Conservation (phyloP, 37 sponge, comb jelly and placozoan genomes). For the Hexactinellida sp. region DNA sequence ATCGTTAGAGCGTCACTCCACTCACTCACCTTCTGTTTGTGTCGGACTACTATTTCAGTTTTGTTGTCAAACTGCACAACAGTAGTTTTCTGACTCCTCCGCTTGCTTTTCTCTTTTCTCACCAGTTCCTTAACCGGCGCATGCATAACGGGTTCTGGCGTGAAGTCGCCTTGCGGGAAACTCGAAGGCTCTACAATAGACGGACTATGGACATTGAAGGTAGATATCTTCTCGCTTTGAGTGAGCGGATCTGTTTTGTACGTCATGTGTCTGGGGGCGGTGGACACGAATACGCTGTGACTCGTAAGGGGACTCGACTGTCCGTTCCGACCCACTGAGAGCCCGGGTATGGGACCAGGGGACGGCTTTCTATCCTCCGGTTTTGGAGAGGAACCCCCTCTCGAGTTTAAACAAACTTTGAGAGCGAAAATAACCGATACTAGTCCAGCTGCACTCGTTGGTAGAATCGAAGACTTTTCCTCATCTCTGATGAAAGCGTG, state of each 20-base stretch:
- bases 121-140: background rate
- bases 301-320: background rate
- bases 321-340: background rate
- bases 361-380: background rate
- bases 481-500: constrained; percentile 61
- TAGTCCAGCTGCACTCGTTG: constrained; percentile 71
- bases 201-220: background rate
- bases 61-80: background rate
- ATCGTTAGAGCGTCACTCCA: background rate
- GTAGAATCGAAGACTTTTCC: constrained; percentile 55
- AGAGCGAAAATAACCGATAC: background rate
- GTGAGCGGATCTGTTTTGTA: background rate
- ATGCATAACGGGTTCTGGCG: background rate
- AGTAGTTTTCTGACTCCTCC: background rate
- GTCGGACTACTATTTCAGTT: background rate
- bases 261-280: background rate
- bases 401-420: background rate
- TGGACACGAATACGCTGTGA: background rate
- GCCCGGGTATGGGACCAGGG: background rate
- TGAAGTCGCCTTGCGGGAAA: background rate
- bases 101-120: background rate
- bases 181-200: background rate
- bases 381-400: background rate
- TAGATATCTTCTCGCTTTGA: background rate
- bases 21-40: background rate